Conservation (phyloP, 2,888 invertebrate genomes). For the Dilophus febrilis region DNA sequence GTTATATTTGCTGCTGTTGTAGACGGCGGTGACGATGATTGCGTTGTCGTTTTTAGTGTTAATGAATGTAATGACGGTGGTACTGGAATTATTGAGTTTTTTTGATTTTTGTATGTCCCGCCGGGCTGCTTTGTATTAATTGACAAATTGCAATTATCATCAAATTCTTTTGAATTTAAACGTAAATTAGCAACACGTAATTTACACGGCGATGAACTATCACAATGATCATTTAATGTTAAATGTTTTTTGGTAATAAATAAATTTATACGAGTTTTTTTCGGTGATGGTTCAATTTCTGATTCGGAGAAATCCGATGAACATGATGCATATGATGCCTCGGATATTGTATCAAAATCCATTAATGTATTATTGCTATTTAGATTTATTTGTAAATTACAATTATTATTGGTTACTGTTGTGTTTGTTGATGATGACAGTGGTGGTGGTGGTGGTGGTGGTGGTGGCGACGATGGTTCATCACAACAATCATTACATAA, state of each 20-base stretch:
- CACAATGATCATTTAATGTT: conserved; percentile 19
- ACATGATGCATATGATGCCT: conserved; percentile 4
- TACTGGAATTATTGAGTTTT: conserved; percentile 22
- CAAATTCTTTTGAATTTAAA: conserved; percentile 44
- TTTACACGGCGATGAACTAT: conserved; percentile 51
- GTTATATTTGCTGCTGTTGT: conserved; percentile 17
- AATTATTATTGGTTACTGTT: neutral
- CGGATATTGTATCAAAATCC: conserved; percentile 9
- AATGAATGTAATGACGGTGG: neutral
- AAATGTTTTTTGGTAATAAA: conserved; percentile 34
- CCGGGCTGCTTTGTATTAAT: conserved; percentile 18
- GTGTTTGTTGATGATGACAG: conserved; percentile 15
- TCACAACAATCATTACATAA: conserved; percentile 41
- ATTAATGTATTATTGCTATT: conserved; percentile 2
- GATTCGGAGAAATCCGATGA: conserved; percentile 41
- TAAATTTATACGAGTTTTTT: conserved; percentile 38
- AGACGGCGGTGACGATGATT: conserved; percentile 2
- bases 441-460: conserved; percentile 1
- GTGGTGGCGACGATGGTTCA: neutral
- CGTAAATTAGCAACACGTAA: conserved; percentile 48
- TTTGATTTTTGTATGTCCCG: conserved; percentile 16
- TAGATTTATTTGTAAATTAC: neutral
- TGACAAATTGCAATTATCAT: conserved; percentile 26
- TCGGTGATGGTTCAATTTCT: conserved; percentile 60
- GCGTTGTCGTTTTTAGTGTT: neutral